Base-by-base conservation (phyloP, 2,797 vertebrate genomes). In the Iguana delicatissima region DNA sequence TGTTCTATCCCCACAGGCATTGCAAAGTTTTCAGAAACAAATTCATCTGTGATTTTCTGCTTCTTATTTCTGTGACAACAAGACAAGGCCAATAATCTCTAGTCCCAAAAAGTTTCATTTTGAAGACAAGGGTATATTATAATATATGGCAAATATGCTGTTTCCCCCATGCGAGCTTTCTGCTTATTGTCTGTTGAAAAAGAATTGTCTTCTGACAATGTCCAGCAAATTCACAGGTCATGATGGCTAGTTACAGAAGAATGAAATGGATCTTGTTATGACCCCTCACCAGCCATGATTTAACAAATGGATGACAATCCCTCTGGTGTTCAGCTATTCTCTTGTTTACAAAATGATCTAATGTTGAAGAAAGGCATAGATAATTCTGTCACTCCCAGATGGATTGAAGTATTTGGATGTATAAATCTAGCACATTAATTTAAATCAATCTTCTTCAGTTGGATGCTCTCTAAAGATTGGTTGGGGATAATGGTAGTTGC, bases 21-120 rank as follows among this genome's bases (percentile, higher is more conserved):
- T 74, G 69, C 18, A 52, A 72, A 93, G 1, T 67, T 94, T 85
- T 93, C 82, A 13, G 12, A 89, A 90, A 94, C 38, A 92, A 89
- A 74, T 59, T 85, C 10, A 59, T 76, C 84, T 77, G 10, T 90
- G 59, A 38, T 91, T 85, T 92, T 84, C 42, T 88, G 5, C 13
- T 95, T 26, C 59, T 26, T 46, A 83, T 77, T 29, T 85, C 29
- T 55, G 80, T 92, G 62, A 89, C 0, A 52, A 20, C 6, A 92
- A 88, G 2, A 16, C 2, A 92, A 87, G 2, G 0, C 26, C 69
- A 59, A 90, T 85, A 59, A 88, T 13, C 81, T 92, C 79, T 50
- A 57, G 0, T 0, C 12, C 64, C 13, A 85, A 32, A 55, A 94
- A 93, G 62, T 88, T 69, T 88, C 57, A 10, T 88, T 57, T 85